Evolutionary conservation across 2,888 invertebrate genomes (phyloP).

Genomic region (Pardosa pseudoannulata): DNA sequence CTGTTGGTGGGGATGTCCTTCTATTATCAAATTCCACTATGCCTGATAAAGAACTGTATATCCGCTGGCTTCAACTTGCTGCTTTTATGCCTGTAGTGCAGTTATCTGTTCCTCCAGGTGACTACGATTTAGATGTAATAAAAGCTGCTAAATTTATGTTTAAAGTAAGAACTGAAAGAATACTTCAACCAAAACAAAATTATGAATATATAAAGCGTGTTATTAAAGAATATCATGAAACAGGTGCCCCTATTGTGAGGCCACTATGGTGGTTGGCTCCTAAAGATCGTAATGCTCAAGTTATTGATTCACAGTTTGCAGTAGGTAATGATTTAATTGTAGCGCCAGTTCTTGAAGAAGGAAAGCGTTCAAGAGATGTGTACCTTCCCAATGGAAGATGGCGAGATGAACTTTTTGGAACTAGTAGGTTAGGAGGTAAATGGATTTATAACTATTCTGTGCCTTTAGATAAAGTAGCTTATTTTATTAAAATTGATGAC

Average conservation of each 20-base stretch:
- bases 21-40: conserved; percentile 77
- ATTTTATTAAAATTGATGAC: conserved; percentile 74
- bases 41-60: conserved; percentile 89
- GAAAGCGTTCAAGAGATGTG: conserved; percentile 85
- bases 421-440: conserved; percentile 89
- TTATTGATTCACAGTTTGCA: conserved; percentile 90
- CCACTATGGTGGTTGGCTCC: conserved; percentile 91
- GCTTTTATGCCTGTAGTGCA: conserved; percentile 94
- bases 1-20: conserved; percentile 89
- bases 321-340: conserved; percentile 93
- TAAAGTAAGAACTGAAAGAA: conserved; percentile 80
- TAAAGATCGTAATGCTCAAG: conserved; percentile 85
- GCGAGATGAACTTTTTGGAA: conserved; percentile 93
- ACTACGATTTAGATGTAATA: conserved; percentile 85
- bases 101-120: conserved; percentile 92
- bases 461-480: conserved; percentile 74
- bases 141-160: conserved; percentile 78
- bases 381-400: conserved; percentile 94
- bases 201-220: conserved; percentile 82
- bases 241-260: conserved; percentile 89
- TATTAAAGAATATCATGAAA: conserved; percentile 86
- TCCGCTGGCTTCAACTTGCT: conserved; percentile 93
- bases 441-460: conserved; percentile 89
- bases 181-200: conserved; percentile 79
- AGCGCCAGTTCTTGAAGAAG: conserved; percentile 88